Evolutionary conservation across 2,113 vertebrate genomes (phyloP).

Genomic region (Seriola quinqueradiata): DNA sequence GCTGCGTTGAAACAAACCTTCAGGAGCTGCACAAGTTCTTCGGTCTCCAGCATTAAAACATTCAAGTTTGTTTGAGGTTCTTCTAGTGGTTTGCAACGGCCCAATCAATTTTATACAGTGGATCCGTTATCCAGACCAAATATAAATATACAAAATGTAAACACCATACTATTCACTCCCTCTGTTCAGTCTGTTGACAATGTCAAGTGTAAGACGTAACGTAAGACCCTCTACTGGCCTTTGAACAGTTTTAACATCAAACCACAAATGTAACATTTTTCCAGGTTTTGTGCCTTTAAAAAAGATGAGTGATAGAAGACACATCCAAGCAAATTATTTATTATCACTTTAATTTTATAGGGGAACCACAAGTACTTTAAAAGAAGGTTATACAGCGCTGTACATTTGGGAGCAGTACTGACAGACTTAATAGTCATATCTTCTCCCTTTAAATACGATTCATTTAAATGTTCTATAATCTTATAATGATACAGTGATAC

Average conservation of each 20-base stretch:
- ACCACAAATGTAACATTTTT: background rate
- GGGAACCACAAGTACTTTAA: slow-evolving; percentile 83
- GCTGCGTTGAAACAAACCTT: background rate
- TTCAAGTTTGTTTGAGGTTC: background rate
- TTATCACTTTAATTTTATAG: slow-evolving; percentile 76
- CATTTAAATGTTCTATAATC: slow-evolving; percentile 85
- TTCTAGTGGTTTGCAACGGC: background rate
- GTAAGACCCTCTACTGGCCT: background rate
- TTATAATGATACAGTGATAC: slow-evolving; percentile 88
- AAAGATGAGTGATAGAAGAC: slow-evolving; percentile 43
- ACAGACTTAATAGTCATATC: slow-evolving; percentile 89
- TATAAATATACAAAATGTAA: background rate
- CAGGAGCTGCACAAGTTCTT: background rate
- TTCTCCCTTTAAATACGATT: slow-evolving; percentile 91
- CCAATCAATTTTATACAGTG: background rate
- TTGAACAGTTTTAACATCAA: too few relatives aligned
- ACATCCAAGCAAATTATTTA: slow-evolving; percentile 41
- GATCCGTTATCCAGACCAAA: background rate
- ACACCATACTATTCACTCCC: background rate
- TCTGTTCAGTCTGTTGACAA: background rate
- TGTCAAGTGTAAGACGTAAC: background rate
- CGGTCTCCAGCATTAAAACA: background rate
- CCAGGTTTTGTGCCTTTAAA: background rate
- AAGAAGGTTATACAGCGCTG: slow-evolving; percentile 83
- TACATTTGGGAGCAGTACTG: slow-evolving; percentile 83